Conservation (phyloP, 2,888 invertebrate species). For the Rhagophthalmus giganteus region DNA sequence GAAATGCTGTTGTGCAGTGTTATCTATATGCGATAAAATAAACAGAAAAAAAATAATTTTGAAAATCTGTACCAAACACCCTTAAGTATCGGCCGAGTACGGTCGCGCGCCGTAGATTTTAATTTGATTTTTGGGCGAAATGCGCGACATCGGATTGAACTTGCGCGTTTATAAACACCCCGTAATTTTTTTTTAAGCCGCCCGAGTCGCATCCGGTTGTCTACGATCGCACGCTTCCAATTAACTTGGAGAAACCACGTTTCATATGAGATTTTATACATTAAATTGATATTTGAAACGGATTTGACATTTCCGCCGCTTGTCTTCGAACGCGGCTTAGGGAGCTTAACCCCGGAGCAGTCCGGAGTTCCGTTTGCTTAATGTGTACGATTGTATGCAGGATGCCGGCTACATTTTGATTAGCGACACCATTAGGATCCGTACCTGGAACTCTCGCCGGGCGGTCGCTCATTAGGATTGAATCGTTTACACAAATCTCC, state of each 20-base stretch:
- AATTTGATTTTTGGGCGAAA: no score
- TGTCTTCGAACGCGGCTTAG: constrained; percentile 22
- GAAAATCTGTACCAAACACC: no score
- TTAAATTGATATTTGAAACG: constrained; percentile 47
- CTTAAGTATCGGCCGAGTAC: no score
- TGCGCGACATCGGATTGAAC: no score
- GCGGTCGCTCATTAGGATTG: constrained; percentile 34
- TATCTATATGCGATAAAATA: no score
- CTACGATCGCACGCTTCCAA: constrained; percentile 45
- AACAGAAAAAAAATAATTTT: no score
- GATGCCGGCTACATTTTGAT: constrained; percentile 36
- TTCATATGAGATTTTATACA: constrained; percentile 43
- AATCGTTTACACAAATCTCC: constrained; percentile 45
- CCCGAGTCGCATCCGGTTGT: constrained; percentile 35
- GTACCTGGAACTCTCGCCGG: constrained; percentile 33
- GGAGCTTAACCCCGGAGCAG: constrained; percentile 25
- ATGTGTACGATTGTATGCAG: constrained; percentile 32
- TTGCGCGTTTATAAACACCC: no score
- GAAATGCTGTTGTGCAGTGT: no score
- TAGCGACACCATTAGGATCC: constrained; percentile 41
- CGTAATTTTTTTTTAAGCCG: no score
- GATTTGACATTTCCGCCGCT: constrained; percentile 34
- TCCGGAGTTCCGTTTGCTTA: constrained; percentile 27
- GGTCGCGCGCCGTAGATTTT: no score
- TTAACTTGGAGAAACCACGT: constrained; percentile 46